A percentile compares a stretch with the other conserved stretches of the same genome.
These are phyloP conservation scores for Sphenodon punctatus DNA, from an alignment of 2,797 vertebrate genomes.

Conservation along the genomic window DNA sequence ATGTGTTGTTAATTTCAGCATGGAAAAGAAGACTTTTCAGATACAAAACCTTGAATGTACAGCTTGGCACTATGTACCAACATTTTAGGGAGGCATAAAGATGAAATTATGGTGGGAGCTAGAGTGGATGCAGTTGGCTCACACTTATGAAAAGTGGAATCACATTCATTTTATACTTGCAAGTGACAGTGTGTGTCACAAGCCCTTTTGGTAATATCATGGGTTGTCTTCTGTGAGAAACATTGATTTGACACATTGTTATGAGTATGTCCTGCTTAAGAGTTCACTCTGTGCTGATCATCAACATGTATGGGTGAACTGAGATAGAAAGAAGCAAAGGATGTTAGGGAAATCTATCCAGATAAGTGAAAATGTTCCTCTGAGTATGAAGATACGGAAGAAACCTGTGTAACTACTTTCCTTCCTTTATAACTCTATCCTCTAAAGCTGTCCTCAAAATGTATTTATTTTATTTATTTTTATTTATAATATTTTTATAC, in stretches of 20 bases:
- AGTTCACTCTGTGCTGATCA: not conserved
- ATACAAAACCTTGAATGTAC: not conserved
- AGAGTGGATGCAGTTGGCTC: not conserved
- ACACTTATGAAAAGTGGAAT: not conserved
- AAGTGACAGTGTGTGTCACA: not conserved
- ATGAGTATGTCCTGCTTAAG: not conserved
- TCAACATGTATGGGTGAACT: not conserved
- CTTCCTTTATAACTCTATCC: no score
- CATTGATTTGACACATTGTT: not conserved
- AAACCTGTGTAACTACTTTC: no score
- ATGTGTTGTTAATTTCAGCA: no score
- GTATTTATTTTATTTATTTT: no score
- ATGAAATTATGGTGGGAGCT: not conserved
- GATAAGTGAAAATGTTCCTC: not conserved
- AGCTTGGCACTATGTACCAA: not conserved
- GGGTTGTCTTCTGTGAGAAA: not conserved
- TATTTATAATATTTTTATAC: no score
- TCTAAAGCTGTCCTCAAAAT: no score
- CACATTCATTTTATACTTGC: fast-evolving
- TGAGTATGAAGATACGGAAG: not conserved
- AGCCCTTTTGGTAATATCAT: not conserved
- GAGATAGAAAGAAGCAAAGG: not conserved
- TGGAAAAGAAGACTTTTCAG: no score
- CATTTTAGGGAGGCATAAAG: not conserved
- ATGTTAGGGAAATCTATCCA: not conserved